Evolutionary conservation across 2,113 vertebrate species (phyloP), one percentile per base, ranked within the genome.

Genomic region (Psilopogon haemacephalus): DNA sequence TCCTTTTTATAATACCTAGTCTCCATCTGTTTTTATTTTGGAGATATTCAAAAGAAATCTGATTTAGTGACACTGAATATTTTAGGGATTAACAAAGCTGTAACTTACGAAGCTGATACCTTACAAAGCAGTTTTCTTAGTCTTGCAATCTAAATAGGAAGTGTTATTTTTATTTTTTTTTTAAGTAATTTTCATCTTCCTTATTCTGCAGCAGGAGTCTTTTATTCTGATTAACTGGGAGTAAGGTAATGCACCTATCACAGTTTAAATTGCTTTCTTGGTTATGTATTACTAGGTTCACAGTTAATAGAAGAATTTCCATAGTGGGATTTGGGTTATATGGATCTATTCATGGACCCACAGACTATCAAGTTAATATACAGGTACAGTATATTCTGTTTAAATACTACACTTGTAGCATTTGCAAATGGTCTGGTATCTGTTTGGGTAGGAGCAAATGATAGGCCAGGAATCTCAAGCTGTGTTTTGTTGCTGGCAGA

Each of bases 321-420:
- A 97, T 99, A 93, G 98, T 99, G 70, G 99, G 99, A 35, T 99
- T 99, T 97, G 99, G 99, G 84, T 97, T 99, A 65, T 99, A 99
- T 93, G 99, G 99, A 76, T 99, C 99, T 93, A 99, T 99, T 97
- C 99, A 99, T 42, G 99, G 99, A 73, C 98, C 99, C 85, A 99
- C 98, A 32, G 99, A 99, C 95, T 99, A 99, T 96, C 99, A 99
- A 97, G 99, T 99, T 96, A 99, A 99, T 96, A 99, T 99, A 97
- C 98, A 99, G 99, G 99, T 99, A 98, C 24, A 20, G 23, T 46
- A 67, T 67, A n/a, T 86, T 84, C 32, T 38, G 23, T 72, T 75
- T 63, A 56, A 52, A 50, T 21, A 74, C 27, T 40, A 20, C 17
- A 16, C 44, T 92, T 89, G 40, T 6, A 70, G 62, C 44, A 37